These are phyloP conservation scores for Myotis brandtii DNA, from an alignment of 2,113 vertebrate genomes.

Conservation along the genomic window DNA sequence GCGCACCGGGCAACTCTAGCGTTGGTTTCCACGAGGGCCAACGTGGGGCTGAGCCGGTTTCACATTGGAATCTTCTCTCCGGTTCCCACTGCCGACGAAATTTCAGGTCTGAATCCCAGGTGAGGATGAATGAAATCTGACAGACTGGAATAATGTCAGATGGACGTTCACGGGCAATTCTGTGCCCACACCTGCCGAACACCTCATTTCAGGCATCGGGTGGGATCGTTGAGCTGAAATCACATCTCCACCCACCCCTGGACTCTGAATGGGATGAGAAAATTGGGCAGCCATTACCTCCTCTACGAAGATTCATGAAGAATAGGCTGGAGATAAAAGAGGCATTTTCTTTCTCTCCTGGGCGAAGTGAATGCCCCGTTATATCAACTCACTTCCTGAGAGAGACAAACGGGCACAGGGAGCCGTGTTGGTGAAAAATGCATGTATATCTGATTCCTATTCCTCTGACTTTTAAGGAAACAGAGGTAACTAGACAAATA, in stretches of 20 bases:
- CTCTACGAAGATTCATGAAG: background rate
- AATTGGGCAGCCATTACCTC: background rate
- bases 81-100: background rate
- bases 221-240: background rate
- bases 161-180: rapidly evolving
- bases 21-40: background rate
- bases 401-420: rapidly evolving
- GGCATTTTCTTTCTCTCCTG: no score
- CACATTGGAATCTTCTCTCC: background rate
- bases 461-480: background rate
- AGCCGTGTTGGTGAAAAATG: no score
- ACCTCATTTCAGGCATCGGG: background rate
- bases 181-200: rapidly evolving
- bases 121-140: background rate
- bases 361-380: background rate
- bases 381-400: background rate
- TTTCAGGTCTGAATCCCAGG: slow-evolving; percentile 5
- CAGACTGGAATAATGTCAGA: background rate
- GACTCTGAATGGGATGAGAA: background rate
- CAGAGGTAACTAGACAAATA: background rate
- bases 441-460: background rate
- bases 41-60: background rate
- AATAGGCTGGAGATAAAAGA: background rate
- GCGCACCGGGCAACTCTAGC: no score
- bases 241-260: background rate